Evolutionary conservation across 2,888 invertebrate species (phyloP), one percentile per base, ranked within the genome.

Genomic region (Molanna angustata): DNA sequence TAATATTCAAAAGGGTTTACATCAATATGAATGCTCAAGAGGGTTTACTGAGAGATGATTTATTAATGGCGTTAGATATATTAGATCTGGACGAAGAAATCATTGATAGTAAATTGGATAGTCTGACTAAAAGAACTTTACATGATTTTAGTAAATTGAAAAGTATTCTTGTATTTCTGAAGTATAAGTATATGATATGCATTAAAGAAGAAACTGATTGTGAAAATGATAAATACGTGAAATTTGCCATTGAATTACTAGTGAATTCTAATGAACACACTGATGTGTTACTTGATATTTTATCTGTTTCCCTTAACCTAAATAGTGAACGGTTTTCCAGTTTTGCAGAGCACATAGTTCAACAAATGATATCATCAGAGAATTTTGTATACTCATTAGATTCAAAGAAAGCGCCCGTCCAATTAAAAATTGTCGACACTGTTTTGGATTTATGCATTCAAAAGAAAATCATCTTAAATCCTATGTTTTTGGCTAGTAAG

Each of bases 281-380:
- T 20, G 68, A 69, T 19, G 57, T 62, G 52, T 62, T 73, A 4
- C 70, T 72, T 61, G 66, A 67, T 62, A 70, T 76, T 16, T 62
- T 68, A 1, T 65, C 65, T 20, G 60, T 65, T 32, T 67, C 71
- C 1, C 63, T 77, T 7, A 59, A 62, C 32, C 61, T 77, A 2
- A 69, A 73, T 52, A 61, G 62, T 2, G 65, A 57, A 32, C 69
- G 62, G 21, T 54, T 76, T 14, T 53, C 66, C 0, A 63, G 65
- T 56, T 72, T 72, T 61, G 68, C 72, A 0, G 75, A 77, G 61
- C 76, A 77, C 65, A 65, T 77, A 31, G 48, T 77, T 7, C 74
- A 75, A 57, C 76, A 77, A 62, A 65, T 76, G 18, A 52, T 76
- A 13, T 61, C 61, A 2, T 14, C 13, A 20, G 39, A 42, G 6